Percentiles rank a stretch among this genome's conserved stretches.
Conservation (phyloP, 2,888 invertebrate genomes). For the Cryptocephalus moraei region DNA sequence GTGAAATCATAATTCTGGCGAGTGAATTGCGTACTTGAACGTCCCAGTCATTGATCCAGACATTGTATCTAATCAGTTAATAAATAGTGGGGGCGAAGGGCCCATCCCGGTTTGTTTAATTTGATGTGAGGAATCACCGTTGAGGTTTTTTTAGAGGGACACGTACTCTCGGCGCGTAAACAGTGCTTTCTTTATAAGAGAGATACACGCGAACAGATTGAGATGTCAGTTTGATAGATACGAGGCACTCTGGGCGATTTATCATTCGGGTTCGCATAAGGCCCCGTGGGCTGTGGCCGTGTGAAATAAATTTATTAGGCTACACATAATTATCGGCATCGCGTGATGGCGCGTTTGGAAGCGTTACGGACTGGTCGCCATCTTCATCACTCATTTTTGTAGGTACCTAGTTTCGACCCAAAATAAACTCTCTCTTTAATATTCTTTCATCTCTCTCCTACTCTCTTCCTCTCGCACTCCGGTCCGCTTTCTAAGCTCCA, state of each 20-base stretch:
- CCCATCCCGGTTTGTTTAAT: no score
- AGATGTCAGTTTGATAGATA: slow-evolving; percentile 34
- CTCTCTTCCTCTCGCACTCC: no score
- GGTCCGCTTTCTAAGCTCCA: no score
- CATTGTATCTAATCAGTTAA: no score
- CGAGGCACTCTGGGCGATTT: slow-evolving; percentile 25
- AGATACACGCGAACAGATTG: slow-evolving; percentile 25
- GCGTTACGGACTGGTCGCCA: slow-evolving; percentile 13
- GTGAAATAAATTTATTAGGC: slow-evolving; percentile 34
- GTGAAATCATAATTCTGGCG: no score
- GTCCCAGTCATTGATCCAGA: no score
- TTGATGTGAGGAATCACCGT: no score
- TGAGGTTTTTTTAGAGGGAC: no score
- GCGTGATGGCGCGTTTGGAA: slow-evolving; percentile 23
- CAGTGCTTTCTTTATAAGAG: slow-evolving; percentile 8
- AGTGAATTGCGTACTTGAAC: no score
- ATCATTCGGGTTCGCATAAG: slow-evolving; percentile 19
- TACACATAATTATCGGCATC: slow-evolving; percentile 28
- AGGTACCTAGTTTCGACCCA: slow-evolving; percentile 2
- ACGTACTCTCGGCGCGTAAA: neutral
- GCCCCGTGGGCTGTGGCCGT: slow-evolving; percentile 19
- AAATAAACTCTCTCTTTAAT: neutral
- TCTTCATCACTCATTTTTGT: slow-evolving; percentile 5
- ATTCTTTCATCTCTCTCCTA: no score
- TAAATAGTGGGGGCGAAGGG: no score